A percentile compares a stretch with the other conserved stretches of the same genome.
These are phyloP conservation scores for Crepidodera aurea DNA, from an alignment of 2,888 invertebrate genomes.

Conservation along the genomic window DNA sequence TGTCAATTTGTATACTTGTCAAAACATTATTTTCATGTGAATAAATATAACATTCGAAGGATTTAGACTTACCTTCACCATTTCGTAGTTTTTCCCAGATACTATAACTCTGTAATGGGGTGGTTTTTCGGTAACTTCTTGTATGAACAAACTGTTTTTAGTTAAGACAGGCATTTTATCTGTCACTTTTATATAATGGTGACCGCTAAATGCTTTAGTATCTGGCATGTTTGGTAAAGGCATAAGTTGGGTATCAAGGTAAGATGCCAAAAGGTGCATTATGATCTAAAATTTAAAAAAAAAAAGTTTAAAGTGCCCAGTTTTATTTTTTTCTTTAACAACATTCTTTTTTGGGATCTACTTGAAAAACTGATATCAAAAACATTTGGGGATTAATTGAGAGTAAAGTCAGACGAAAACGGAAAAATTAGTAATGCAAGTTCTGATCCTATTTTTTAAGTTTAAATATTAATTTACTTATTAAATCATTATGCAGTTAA, in stretches of 20 bases:
- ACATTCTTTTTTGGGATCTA: too few species aligned
- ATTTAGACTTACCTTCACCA: conserved; percentile 70
- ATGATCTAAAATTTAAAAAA: conserved; percentile 69
- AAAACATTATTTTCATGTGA: too few species aligned
- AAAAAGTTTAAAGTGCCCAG: too few species aligned
- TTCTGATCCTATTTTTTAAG: too few species aligned
- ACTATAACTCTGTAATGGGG: conserved; percentile 76
- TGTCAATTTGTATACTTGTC: too few species aligned
- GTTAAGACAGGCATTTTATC: conserved; percentile 60
- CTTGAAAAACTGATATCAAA: too few species aligned
- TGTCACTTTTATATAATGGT: conserved; percentile 61
- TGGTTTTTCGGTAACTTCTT: conserved; percentile 70
- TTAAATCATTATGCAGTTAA: too few species aligned
- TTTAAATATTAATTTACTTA: too few species aligned
- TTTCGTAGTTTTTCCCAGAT: conserved; percentile 72
- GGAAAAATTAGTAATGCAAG: too few species aligned
- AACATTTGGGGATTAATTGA: too few species aligned
- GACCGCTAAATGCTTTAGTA: conserved; percentile 70
- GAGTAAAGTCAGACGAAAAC: too few species aligned
- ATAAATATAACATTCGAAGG: too few species aligned
- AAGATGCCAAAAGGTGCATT: conserved; percentile 84
- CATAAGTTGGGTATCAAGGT: conserved; percentile 84
- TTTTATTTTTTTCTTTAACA: conserved; percentile 4
- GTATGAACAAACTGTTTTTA: conserved; percentile 67
- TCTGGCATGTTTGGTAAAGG: conserved; percentile 72